phyloP scores from a whole-genome alignment of 2,113 vertebrate genomes.

The Amazona guildingii region DNA sequence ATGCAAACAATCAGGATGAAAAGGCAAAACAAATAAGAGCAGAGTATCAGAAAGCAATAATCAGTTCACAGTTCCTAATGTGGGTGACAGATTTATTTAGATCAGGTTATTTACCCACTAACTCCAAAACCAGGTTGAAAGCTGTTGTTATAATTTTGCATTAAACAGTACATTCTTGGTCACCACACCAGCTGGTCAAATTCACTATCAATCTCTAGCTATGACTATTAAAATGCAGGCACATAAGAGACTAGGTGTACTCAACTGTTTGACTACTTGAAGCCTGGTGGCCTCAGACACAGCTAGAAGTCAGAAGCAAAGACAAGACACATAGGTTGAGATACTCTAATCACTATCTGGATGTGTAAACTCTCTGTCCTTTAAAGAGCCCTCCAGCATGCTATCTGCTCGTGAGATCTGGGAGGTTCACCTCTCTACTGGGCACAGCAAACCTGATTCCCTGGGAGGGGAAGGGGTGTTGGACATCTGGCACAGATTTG shows the following conservation, averaged over 20 bases:
- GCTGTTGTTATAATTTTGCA: not conserved
- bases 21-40: slow-evolving; percentile 64
- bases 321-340: fast-evolving
- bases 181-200: not conserved
- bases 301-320: not conserved
- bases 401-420: not conserved
- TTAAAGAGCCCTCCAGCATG: fast-evolving
- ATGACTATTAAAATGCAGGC: not conserved
- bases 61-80: slow-evolving; percentile 44
- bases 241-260: not conserved
- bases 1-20: slow-evolving; percentile 53
- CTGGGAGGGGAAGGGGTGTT: not conserved
- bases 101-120: slow-evolving; percentile 22
- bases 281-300: not conserved
- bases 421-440: not conserved
- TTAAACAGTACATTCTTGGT: not conserved
- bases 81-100: slow-evolving; percentile 38
- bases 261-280: not conserved
- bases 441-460: not conserved
- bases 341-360: not conserved
- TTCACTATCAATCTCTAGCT: not conserved
- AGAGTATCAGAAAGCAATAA: slow-evolving; percentile 43
- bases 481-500: not conserved
- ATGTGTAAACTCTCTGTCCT: not conserved
- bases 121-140: not conserved